phyloP scores from a whole-genome alignment of 2,113 vertebrate genomes.

The Catharus fuscescens region DNA sequence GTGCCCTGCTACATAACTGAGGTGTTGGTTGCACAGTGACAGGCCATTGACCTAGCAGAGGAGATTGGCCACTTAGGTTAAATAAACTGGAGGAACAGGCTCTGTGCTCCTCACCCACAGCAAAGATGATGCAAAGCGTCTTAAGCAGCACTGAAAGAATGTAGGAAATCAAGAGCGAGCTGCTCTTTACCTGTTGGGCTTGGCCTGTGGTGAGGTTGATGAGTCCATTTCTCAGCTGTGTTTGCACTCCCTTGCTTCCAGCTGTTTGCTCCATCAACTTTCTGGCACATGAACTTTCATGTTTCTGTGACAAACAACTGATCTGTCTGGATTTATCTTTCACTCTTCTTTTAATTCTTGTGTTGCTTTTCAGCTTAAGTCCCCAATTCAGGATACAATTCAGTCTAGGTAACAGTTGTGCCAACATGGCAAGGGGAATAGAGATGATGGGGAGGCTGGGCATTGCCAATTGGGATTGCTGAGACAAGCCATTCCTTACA shows the following conservation, averaged over 20 bases:
- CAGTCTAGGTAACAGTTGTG: background rate
- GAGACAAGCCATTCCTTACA: background rate
- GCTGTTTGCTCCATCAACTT: background rate
- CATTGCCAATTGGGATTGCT: background rate
- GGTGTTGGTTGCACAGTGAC: background rate
- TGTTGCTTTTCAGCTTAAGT: background rate
- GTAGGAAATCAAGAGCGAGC: background rate
- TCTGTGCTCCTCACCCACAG: background rate
- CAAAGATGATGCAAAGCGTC: fast-evolving
- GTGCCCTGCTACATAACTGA: background rate
- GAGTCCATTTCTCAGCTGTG: background rate
- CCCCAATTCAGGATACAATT: fast-evolving
- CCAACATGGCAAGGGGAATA: fast-evolving
- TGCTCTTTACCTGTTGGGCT: fast-evolving
- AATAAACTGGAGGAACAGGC: background rate
- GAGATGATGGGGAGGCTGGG: background rate
- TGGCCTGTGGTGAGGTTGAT: background rate
- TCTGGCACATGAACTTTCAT: fast-evolving
- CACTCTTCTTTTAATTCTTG: background rate
- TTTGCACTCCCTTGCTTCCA: background rate
- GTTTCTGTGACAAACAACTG: background rate
- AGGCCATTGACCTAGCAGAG: background rate
- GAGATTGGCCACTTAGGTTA: background rate
- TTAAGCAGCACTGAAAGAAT: background rate
- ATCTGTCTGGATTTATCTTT: background rate